Evolutionary conservation across 2,888 invertebrate genomes (phyloP).

Genomic region (Thereva nobilitata): DNA sequence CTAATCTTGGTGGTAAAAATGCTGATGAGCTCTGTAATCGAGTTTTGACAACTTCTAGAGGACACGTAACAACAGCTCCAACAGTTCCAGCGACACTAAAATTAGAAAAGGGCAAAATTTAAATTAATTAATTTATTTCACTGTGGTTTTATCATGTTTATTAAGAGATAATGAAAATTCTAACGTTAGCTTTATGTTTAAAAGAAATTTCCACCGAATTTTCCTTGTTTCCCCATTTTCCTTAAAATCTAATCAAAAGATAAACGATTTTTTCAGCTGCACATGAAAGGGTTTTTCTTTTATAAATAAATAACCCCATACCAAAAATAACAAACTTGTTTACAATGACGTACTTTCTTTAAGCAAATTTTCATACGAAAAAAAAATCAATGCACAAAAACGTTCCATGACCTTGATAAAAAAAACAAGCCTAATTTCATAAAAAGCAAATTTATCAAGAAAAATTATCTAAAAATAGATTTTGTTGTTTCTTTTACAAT

Average conservation of each 20-base stretch:
- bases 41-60: conserved; percentile 97
- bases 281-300: too few relatives aligned
- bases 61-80: conserved; percentile 96
- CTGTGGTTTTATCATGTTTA: too few relatives aligned
- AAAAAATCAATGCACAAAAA: too few relatives aligned
- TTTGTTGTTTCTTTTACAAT: too few relatives aligned
- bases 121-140: background rate
- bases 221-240: background rate
- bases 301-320: too few relatives aligned
- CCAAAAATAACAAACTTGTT: too few relatives aligned
- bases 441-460: too few relatives aligned
- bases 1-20: conserved; percentile 58
- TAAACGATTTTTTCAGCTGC: background rate
- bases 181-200: background rate
- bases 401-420: too few relatives aligned
- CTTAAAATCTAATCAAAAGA: background rate
- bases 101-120: conserved; percentile 45
- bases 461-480: too few relatives aligned
- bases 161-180: background rate
- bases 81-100: conserved; percentile 92
- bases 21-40: conserved; percentile 91
- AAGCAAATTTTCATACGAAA: too few relatives aligned
- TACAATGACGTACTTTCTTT: too few relatives aligned
- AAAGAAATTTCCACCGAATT: background rate
- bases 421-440: too few relatives aligned